Conservation (phyloP, 1,140 invertebrate genomes). For the Pachypsylla venusta region DNA sequence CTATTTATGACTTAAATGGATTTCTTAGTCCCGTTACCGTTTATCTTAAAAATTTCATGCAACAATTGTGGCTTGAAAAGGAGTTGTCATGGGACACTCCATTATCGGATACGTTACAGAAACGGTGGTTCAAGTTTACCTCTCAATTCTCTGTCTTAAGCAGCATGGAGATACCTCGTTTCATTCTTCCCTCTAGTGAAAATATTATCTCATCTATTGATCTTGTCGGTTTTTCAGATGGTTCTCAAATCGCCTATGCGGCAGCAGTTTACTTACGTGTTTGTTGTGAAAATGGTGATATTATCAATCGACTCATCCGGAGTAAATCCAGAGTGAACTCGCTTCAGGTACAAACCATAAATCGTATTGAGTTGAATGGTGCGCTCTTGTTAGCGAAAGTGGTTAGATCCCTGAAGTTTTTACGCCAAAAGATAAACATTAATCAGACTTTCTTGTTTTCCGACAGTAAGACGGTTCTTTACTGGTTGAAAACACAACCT, state of each 20-base stretch:
- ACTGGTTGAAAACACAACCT: background rate
- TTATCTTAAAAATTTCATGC: conserved; percentile 17
- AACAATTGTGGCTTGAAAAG: conserved; percentile 17
- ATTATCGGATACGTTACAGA: conserved; percentile 17
- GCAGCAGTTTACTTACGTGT: background rate
- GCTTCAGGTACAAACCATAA: background rate
- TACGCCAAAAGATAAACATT: background rate
- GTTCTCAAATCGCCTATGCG: conserved; percentile 9
- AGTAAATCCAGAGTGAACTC: background rate
- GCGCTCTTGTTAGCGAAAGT: background rate
- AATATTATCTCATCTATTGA: background rate
- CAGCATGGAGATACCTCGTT: background rate
- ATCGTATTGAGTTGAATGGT: background rate
- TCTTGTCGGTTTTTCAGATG: conserved; percentile 8
- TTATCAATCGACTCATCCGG: background rate
- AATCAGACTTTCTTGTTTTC: background rate
- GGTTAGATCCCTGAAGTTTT: background rate
- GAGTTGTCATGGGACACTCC: conserved; percentile 22
- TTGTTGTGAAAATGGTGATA: background rate
- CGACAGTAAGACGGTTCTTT: background rate
- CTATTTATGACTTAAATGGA: too few species aligned
- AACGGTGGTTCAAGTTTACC: conserved; percentile 18
- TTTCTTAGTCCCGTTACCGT: too few species aligned
- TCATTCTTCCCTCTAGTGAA: background rate
- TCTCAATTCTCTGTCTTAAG: background rate